phyloP scores from a whole-genome alignment of 2,113 vertebrate species.

The Mustela lutreola region DNA sequence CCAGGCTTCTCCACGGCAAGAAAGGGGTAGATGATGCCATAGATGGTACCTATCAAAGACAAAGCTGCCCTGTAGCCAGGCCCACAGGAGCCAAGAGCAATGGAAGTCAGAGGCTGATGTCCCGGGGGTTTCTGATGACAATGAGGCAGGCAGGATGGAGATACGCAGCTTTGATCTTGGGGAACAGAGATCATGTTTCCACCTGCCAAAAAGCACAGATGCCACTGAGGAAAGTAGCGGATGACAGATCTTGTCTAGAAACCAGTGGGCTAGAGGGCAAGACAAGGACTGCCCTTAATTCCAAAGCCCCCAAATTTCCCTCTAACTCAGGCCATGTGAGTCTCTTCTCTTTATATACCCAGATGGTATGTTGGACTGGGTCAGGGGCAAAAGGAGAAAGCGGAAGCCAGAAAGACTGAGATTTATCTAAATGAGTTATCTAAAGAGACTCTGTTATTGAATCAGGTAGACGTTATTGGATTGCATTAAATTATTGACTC shows the following conservation, averaged over 20 bases:
- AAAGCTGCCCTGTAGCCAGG: not conserved
- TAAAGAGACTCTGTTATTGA: constrained; percentile 25
- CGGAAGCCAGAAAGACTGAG: not conserved
- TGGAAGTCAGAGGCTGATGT: not conserved
- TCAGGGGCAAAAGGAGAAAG: not conserved
- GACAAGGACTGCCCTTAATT: not conserved
- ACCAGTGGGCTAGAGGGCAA: not conserved
- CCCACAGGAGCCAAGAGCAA: not conserved
- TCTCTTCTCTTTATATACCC: not conserved
- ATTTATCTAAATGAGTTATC: constrained; percentile 43
- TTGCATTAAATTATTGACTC: constrained; percentile 56
- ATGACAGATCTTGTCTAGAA: not conserved
- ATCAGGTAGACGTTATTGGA: constrained; percentile 46
- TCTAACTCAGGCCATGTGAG: not conserved
- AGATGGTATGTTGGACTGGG: not conserved
- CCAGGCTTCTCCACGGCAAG: not conserved
- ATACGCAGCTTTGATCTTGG: not conserved
- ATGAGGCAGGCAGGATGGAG: not conserved
- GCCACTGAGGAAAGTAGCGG: not conserved
- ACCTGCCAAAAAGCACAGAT: not conserved
- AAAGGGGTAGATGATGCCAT: not conserved
- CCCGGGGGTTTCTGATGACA: not conserved
- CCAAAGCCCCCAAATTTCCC: not conserved
- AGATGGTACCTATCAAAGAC: not conserved
- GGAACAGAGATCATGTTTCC: not conserved